Evolutionary conservation across 1,140 invertebrate species (phyloP), one percentile per base, ranked within the genome.

Genomic region (Drosophila micromelanica): DNA sequence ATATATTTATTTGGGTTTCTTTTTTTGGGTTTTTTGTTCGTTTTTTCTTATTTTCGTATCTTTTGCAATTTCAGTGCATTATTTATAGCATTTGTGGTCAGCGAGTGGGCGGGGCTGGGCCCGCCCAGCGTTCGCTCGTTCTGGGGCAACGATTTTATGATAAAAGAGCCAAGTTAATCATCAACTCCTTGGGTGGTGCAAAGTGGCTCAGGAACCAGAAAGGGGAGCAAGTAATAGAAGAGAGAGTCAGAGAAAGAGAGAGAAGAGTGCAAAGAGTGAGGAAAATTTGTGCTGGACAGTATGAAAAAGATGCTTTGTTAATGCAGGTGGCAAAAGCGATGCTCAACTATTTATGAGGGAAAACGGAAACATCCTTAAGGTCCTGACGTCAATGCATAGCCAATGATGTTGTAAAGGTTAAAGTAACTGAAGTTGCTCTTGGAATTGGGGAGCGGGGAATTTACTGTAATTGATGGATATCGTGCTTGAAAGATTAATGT

Each of bases 161-260:
- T 86, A 85, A 85, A 85, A 75, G 81, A 68, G 40, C 49, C 7
- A 65, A 74, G 74, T 85, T 74, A 71, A 86, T 86, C 82, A 75
- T 60, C 64, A 68, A 56, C 48, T 68, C 56, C 43, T 71, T 40
- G 49, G 17, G 23, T 5, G 32, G 15, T 30, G 23, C 32, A 20
- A 43, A 56, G 37, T 55, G 42, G 48, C 45, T 35, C 55, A 43
- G 32, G 35, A 20, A 32, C 32, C 38, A 38, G 13, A 63, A 52
- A 55, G 38, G 43, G 38, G 32, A 51, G 12, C 2, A 4, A 32
- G 17, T 17, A 17, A 17, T 17, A 17, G 17, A 17, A 17, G 17
- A 17, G 1, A 17, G 17, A 17, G 17, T 1, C 1, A 17, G 17
- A 17, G 17, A 17, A 2, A 17, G 17, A 17, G 17, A 17, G 17